phyloP scores from a whole-genome alignment of 2,888 invertebrate species.

The Drosophila antonietae region DNA sequence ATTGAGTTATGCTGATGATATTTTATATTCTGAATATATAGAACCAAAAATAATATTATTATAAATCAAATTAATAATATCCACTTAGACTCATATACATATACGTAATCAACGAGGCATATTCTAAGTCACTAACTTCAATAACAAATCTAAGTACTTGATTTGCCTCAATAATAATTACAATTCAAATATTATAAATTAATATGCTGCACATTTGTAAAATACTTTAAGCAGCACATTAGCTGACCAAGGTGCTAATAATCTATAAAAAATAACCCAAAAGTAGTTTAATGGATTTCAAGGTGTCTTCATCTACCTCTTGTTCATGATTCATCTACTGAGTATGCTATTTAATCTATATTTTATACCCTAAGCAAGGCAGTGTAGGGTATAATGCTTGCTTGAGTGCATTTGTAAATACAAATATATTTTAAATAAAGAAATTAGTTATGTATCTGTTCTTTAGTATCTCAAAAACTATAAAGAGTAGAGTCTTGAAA shows the following conservation, averaged over 20 bases:
- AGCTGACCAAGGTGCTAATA: neutral
- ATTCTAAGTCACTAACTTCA: too few relatives aligned
- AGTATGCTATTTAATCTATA: neutral
- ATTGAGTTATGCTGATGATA: neutral
- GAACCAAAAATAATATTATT: too few relatives aligned
- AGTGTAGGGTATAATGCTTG: neutral
- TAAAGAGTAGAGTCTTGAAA: neutral
- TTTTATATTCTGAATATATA: too few relatives aligned
- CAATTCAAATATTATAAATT: neutral
- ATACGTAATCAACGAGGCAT: too few relatives aligned
- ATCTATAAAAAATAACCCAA: neutral
- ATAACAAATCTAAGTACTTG: too few relatives aligned
- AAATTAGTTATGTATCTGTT: neutral
- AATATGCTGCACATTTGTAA: neutral
- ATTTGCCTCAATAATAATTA: neutral
- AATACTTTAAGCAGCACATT: neutral
- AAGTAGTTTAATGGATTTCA: neutral
- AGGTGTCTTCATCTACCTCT: conserved; percentile 1
- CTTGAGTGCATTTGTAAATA: too few relatives aligned
- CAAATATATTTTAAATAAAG: neutral
- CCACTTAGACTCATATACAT: too few relatives aligned
- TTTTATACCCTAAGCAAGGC: neutral
- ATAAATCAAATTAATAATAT: too few relatives aligned
- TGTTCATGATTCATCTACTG: neutral
- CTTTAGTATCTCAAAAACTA: neutral